Percentiles rank a stretch among this genome's conserved stretches.
phyloP scores from a whole-genome alignment of 2,888 invertebrate species.

The Lampropteryx suffumata region DNA sequence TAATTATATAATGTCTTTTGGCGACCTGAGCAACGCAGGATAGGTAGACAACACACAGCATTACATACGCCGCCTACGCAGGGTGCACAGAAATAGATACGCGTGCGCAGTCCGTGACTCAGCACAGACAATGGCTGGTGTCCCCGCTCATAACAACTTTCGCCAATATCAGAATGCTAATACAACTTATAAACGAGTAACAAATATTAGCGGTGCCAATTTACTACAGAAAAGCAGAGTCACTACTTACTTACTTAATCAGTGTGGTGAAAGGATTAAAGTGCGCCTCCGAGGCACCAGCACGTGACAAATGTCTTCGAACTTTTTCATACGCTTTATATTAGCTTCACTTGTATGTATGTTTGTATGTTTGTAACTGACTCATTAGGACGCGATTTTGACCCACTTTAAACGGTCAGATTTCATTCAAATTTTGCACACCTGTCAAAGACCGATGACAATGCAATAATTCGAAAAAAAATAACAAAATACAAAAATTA shows the following conservation, averaged over 20 bases:
- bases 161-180: conserved; percentile 53
- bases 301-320: neutral
- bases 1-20: conserved; percentile 47
- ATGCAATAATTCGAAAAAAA: too few species aligned
- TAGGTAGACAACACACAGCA: conserved; percentile 44
- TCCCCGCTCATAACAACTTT: conserved; percentile 65
- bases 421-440: too few species aligned
- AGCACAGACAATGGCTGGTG: conserved; percentile 71
- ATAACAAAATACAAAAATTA: too few species aligned
- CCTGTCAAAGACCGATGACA: too few species aligned
- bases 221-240: neutral
- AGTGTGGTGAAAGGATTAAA: too few species aligned
- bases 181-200: conserved; percentile 27
- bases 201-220: neutral
- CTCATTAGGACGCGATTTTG: too few species aligned
- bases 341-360: too few species aligned
- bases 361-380: too few species aligned
- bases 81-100: conserved; percentile 65
- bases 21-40: conserved; percentile 52
- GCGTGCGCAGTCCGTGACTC: conserved; percentile 75
- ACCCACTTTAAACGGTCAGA: too few species aligned
- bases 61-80: conserved; percentile 62
- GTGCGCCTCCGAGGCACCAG: too few species aligned
- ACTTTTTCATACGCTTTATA: too few species aligned
- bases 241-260: too few species aligned